These are phyloP conservation scores for Limnephilus lunatus DNA, from an alignment of 2,888 invertebrate genomes.

Conservation along the genomic window DNA sequence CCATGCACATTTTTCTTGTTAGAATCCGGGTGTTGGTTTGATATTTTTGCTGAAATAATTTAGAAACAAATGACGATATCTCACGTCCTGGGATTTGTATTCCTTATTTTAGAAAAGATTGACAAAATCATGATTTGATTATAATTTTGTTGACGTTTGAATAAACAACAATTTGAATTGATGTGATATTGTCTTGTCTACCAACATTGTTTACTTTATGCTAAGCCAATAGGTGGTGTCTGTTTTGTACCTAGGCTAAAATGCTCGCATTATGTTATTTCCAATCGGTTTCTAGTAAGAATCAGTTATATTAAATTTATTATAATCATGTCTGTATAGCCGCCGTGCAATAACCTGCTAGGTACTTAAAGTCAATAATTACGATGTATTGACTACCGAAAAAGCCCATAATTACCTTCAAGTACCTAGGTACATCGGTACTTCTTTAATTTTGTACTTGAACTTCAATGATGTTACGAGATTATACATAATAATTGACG, in stretches of 20 bases:
- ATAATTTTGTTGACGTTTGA: slow-evolving; percentile 20
- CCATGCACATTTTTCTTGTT: neutral
- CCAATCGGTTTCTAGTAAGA: slow-evolving; percentile 25
- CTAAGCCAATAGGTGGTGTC: slow-evolving; percentile 32
- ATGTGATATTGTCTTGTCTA: slow-evolving; percentile 19
- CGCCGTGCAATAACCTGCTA: neutral
- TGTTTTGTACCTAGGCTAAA: neutral
- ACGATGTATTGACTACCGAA: neutral
- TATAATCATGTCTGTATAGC: neutral
- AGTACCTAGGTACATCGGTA: too few relatives aligned
- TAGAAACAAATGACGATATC: neutral
- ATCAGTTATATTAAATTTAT: neutral
- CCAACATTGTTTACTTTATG: slow-evolving; percentile 34
- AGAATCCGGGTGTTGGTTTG: neutral
- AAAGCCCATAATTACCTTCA: neutral
- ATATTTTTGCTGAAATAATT: neutral
- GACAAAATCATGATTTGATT: neutral
- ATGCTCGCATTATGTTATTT: slow-evolving; percentile 13
- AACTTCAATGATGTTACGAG: neutral
- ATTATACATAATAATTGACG: neutral
- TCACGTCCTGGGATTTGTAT: neutral
- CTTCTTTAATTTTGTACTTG: too few relatives aligned
- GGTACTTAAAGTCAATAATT: neutral
- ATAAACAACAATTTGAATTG: slow-evolving; percentile 20
- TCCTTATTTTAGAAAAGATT: neutral